phyloP scores from a whole-genome alignment of 2,888 invertebrate species.

The Malthinus seriepunctatus region DNA sequence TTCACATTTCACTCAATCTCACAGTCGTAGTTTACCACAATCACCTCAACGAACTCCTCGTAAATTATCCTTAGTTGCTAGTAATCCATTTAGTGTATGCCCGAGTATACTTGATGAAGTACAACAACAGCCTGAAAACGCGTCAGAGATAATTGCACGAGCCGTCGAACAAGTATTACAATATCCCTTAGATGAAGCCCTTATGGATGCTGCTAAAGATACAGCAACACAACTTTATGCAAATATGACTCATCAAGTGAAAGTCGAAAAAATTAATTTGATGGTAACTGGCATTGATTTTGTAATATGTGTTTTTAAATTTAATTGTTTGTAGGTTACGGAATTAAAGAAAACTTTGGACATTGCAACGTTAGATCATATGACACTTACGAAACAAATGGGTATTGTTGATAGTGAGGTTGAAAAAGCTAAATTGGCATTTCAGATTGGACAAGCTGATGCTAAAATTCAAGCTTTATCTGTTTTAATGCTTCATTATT shows the following conservation, averaged over 20 bases:
- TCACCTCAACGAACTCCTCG: slow-evolving; percentile 76
- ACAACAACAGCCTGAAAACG: slow-evolving; percentile 50
- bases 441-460: slow-evolving; percentile 69
- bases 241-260: slow-evolving; percentile 67
- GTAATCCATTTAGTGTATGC: slow-evolving; percentile 64
- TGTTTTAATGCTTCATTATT: slow-evolving; percentile 92
- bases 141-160: slow-evolving; percentile 53
- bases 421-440: slow-evolving; percentile 55
- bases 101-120: slow-evolving; percentile 51
- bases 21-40: slow-evolving; percentile 72
- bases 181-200: slow-evolving; percentile 71
- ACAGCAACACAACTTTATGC: slow-evolving; percentile 82
- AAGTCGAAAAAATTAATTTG: slow-evolving; percentile 78
- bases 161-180: slow-evolving; percentile 61
- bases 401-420: slow-evolving; percentile 51
- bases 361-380: slow-evolving; percentile 65
- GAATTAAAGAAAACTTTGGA: slow-evolving; percentile 78
- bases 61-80: slow-evolving; percentile 65
- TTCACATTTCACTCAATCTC: slow-evolving; percentile 55
- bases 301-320: not conserved
- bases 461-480: slow-evolving; percentile 89
- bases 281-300: slow-evolving; percentile 67
- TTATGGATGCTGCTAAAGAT: slow-evolving; percentile 88
- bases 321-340: slow-evolving; percentile 60
- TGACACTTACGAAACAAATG: slow-evolving; percentile 57